Conservation (phyloP, 1,140 invertebrate genomes). For the Drosophila rufa region DNA sequence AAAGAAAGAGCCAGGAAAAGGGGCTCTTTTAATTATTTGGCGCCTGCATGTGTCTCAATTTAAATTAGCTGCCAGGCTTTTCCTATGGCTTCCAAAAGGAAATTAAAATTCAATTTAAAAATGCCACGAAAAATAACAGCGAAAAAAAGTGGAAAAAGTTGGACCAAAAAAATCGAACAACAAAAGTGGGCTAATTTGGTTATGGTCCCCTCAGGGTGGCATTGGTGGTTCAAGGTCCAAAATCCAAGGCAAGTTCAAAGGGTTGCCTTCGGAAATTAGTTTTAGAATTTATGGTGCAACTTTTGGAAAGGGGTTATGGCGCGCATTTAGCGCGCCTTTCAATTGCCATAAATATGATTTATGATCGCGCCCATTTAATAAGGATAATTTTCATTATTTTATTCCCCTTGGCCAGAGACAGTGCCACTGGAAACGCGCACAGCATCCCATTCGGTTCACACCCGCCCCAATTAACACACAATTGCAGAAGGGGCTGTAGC, state of each 20-base stretch:
- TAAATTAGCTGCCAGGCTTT: constrained; percentile 74
- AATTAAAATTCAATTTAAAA: constrained; percentile 84
- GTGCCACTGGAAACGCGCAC: constrained; percentile 22
- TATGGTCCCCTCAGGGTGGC: constrained; percentile 47
- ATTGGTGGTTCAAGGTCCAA: constrained; percentile 39
- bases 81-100: constrained; percentile 35
- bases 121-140: constrained; percentile 70
- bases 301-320: not conserved
- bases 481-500: constrained; percentile 31
- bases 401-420: not conserved
- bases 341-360: constrained; percentile 84
- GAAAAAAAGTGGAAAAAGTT: constrained; percentile 41
- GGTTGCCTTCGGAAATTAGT: constrained; percentile 76
- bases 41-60: constrained; percentile 83
- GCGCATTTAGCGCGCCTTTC: constrained; percentile 66
- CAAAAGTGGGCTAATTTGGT: constrained; percentile 76
- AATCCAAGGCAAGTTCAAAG: constrained; percentile 59
- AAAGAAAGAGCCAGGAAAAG: constrained; percentile 47
- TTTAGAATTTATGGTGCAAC: constrained; percentile 68
- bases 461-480: constrained; percentile 58
- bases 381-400: constrained; percentile 69
- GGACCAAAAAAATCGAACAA: constrained; percentile 51
- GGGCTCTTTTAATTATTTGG: constrained; percentile 78
- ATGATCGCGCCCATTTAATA: constrained; percentile 76
- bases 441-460: constrained; percentile 41